Evolutionary conservation across 2,888 invertebrate species (phyloP).

Genomic region (Megaustenia siamemsis): DNA sequence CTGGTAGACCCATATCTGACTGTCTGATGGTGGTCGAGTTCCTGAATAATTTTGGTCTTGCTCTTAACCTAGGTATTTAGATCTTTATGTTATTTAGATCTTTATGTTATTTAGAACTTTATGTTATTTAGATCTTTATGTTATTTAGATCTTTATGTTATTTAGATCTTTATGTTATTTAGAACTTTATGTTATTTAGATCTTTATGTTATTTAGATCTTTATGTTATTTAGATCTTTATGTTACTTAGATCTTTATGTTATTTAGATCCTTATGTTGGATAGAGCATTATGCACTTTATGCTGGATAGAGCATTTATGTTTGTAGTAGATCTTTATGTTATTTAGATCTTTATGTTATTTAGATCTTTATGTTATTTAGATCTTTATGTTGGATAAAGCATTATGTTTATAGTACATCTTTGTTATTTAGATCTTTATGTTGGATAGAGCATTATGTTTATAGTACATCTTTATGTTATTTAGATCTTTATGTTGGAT

Average conservation of each 20-base stretch:
- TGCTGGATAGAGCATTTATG: background rate
- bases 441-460: no score
- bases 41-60: constrained; percentile 96
- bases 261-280: background rate
- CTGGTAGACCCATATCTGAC: constrained; percentile 94
- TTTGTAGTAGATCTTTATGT: background rate
- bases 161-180: no score
- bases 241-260: no score
- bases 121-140: no score
- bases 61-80: constrained; percentile 90
- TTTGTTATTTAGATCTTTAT: no score
- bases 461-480: background rate
- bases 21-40: constrained; percentile 97
- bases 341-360: background rate
- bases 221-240: no score
- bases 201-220: no score
- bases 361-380: background rate
- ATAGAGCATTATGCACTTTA: background rate
- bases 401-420: background rate
- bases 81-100: no score
- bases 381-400: background rate
- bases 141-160: no score
- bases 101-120: no score
- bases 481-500: background rate
- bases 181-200: no score